Conservation (phyloP, 2,888 invertebrate genomes). For the Melanophora roralis region DNA sequence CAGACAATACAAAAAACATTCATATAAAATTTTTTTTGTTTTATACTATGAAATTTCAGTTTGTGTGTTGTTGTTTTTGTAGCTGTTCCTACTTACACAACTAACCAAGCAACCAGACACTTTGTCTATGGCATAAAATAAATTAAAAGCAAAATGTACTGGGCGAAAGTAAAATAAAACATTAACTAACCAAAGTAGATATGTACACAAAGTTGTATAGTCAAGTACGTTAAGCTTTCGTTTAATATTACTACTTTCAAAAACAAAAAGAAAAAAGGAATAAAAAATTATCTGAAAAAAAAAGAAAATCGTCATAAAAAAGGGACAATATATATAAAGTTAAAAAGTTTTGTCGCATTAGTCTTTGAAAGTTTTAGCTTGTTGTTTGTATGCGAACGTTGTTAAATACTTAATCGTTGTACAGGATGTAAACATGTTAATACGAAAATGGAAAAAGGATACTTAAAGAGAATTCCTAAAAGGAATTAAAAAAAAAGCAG, state of each 20-base stretch:
- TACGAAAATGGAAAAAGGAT: slow-evolving; percentile 18
- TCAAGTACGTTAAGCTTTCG: slow-evolving; percentile 57
- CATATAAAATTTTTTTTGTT: slow-evolving; percentile 2
- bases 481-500: background rate
- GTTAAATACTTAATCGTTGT: slow-evolving; percentile 53
- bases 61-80: slow-evolving; percentile 24
- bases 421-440: slow-evolving; percentile 60
- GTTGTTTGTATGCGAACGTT: slow-evolving; percentile 18
- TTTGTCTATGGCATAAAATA: slow-evolving; percentile 36
- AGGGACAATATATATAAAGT: slow-evolving; percentile 54
- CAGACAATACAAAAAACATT: slow-evolving; percentile 40
- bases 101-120: slow-evolving; percentile 34
- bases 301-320: slow-evolving; percentile 54
- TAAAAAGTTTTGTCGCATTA: slow-evolving; percentile 53
- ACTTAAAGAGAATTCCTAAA: background rate
- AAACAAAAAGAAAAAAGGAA: background rate
- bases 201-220: slow-evolving; percentile 35
- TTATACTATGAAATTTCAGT: slow-evolving; percentile 44
- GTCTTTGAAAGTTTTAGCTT: slow-evolving; percentile 40
- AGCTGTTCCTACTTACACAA: slow-evolving; percentile 34
- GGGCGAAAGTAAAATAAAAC: background rate
- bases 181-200: too few relatives aligned
- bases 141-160: background rate
- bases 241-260: slow-evolving; percentile 40
- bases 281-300: slow-evolving; percentile 38